Base-by-base conservation (phyloP, 2,113 vertebrate genomes). In the Dipodomys merriami region DNA sequence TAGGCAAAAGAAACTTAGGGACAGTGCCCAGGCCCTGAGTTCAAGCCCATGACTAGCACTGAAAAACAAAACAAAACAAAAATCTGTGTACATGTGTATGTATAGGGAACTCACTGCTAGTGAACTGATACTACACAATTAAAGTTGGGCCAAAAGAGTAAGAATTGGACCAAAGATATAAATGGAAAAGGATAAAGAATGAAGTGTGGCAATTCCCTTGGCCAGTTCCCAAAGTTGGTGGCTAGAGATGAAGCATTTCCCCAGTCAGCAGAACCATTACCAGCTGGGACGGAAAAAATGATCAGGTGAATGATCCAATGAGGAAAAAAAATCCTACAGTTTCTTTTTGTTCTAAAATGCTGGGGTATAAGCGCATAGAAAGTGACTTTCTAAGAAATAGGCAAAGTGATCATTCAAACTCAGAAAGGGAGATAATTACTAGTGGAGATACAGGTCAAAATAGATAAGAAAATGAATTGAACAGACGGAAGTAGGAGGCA, bases 111-210 rank as follows among this genome's bases (percentile, higher is more conserved):
- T 65, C 87, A 2, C 5, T 87, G 6, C n/a, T 91, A 46, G 5
- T 72, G 39, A 94, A 44, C 49, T 71, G n/a, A 93, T 93, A 71
- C n/a, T 71, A 60, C n/a, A 78, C 33, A 79, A 82, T 67, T 91
- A 78, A 91, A 60, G 25, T 64, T 83, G 65, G 6, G 27, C 30
- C 39, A 71, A 82, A 74, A 7, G 18, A 27, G 2, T 74, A n/a
- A 6, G 33, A 93, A 15, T 49, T 49, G 8, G 53, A 57, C 53
- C 53, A 57, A 57, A 88, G 22, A 35, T n/a, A 83, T 64, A 72
- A 18, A 80, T 64, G 25, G 62, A 35, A 46, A 82, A 72, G 25
- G 73, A 35, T 0, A 10, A 86, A 30, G 57, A 60, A 69, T 74
- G 5, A 30, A 64, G 60, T 64, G 89, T 64, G 29, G 19, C 12